Evolutionary conservation across 2,797 vertebrate species (phyloP), one percentile per base, ranked within the genome.

Genomic region (Harpagifer antarcticus): DNA sequence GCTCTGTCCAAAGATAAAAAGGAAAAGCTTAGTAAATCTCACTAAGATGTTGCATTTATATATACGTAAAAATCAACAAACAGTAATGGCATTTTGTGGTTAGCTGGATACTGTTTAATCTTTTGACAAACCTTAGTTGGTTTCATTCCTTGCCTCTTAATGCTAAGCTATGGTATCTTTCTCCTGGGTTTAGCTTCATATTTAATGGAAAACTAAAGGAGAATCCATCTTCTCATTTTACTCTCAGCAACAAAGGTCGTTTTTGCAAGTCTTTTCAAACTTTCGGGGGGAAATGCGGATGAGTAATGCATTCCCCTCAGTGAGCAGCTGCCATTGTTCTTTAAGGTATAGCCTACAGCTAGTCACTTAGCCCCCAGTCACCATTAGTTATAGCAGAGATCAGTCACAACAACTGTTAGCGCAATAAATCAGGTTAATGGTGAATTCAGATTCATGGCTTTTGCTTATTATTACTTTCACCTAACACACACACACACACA

Each of bases 361-460:
- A 9, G 33, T 37, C 33, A 37, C 33, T 9, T 37, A 37, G 33
- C 33, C 33, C 33, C 33, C 33, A 37, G 33, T 9, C 68, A 65
- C 17, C 58, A 17, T 77, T 71, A 4, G 2, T 64, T 81, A 55
- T 37, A 69, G 20, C n/a, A 40, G 59, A 60, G 31, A 45, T 54
- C 13, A 19, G 49, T 72, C 64, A 19, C 27, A 65, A 56, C 63
- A 68, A 49, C 20, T 77, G 63, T 67, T 53, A 69, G 55, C 17
- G 31, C 44, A 45, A 55, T 74, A 58, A 78, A 84, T 77, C 47
- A 33, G 23, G 20, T 55, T 50, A 47, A 68, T 52, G 33, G 49
- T 63, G 52, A 68, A 44, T 77, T 68, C 23, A 53, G 19, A 53
- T 57, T 9, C 44, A 20, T 65, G 11, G 31, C 64, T 33, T 72